Base-by-base conservation (phyloP, 1,140 invertebrate genomes). In the Drosophila mauritiana region DNA sequence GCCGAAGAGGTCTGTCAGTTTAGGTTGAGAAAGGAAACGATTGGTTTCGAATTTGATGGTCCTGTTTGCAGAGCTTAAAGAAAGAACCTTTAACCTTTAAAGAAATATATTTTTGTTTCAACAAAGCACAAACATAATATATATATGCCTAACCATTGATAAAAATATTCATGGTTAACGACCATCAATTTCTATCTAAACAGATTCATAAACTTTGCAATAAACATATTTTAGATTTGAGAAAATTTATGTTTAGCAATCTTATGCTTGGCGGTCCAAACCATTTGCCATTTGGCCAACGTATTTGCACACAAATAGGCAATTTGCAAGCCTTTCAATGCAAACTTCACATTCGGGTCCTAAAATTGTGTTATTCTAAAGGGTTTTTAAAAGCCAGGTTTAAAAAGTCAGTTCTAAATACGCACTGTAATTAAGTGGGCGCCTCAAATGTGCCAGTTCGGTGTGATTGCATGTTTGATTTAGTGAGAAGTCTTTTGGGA, bases 391-490 rank as follows among this genome's bases (percentile, higher is more conserved):
- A 15, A 17, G 2, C 15, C 3, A 17, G 2, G 7, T 3, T 8
- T 13, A 13, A 1, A 1, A 17, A 15, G n/a, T n/a, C 48, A 46
- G 15, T 48, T 48, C 12, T 11, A 15, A 17, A 58, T 36, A 59
- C n/a, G 15, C 15, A 15, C 7, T 11, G n/a, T 7, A 61, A 61
- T 57, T 57, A 36, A 39, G 57, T 27, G 58, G 12, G 22, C n/a
- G 51, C 11, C 22, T 13, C 3, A 15, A 25, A 49, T 13, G 25
- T 46, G 17, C 15, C 27, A n/a, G 27, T 22, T 63, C 45, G 13
- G 12, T 34, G 31, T 45, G 43, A 49, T 51, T 65, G 8, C 0
- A 36, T 34, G 36, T 22, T 65, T 46, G 58, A 40, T 65, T 67
- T 42, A 36, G 15, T 5, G 31, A 25, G 25, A 31, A 48, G 63